Base-by-base conservation (phyloP, 37 sponge, comb jelly and placozoan species). In the Ephydatia muelleri region DNA sequence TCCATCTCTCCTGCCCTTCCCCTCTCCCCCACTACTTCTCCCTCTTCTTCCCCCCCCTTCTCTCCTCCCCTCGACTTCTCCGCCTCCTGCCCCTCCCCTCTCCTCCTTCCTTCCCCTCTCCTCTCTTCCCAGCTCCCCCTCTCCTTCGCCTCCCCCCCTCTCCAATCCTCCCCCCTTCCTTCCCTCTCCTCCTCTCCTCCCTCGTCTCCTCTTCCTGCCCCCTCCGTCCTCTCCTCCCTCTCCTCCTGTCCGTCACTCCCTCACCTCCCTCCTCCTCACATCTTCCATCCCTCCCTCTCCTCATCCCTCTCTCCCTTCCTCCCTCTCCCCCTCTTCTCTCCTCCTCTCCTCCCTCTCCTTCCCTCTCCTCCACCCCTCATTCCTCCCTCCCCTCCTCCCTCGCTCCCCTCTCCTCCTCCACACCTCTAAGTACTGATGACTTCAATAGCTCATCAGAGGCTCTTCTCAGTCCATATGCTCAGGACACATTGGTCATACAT, bases 361-460 rank as follows among this genome's bases (percentile, higher is more conserved):
- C 69, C 38, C 70, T 29, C 70, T 25, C 65, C 34, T 33, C 3
- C 65, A 11, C 30, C 3, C 47, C 14, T 9, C 26, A 4, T 86
- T 90, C 91, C 71, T 92, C 75, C 77, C 94, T 38, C 89, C 92
- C 16, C 87, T 48, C 73, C 87, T 89, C 22, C 75, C 96, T 28
- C 96, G 92, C 83, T 87, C 96, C 35, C 91, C 97, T 13, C 94
- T 94, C 32, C 93, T 88, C 21, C 83, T 94, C 25, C 78, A 1
- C 25, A 19, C 29, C 34, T 35, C 34, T 14, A 22, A 72, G 34
- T 14, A 35, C 16, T 72, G 34, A 72, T 21, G 73, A 72, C 32
- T 72, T 32, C 73, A 72, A 72, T 14, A 72, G 34, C 34, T 72
- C 32, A 4, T 35, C 73, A 14, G 34, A 72, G 34, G 32, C 32